Conservation (phyloP, 2,113 vertebrate species). For the Aspidoscelis tigris region DNA sequence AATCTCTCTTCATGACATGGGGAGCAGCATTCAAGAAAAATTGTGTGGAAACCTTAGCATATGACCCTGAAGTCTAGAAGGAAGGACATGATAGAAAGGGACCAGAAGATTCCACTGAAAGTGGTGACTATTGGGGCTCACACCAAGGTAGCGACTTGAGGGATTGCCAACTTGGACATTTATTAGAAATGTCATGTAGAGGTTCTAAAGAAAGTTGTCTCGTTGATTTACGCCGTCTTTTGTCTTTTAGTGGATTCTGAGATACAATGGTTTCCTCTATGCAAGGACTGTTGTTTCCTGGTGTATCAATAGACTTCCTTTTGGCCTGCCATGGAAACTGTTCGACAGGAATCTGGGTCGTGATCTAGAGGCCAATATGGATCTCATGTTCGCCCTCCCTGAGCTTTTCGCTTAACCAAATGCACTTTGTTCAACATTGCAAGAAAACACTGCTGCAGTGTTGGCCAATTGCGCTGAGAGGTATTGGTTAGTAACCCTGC, state of each 20-base stretch:
- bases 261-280: background rate
- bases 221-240: too few relatives aligned
- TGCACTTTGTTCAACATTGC: background rate
- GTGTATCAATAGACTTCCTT: background rate
- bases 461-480: background rate
- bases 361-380: background rate
- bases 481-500: background rate
- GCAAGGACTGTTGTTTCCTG: background rate
- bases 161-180: conserved; percentile 1
- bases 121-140: conserved; percentile 12
- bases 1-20: background rate
- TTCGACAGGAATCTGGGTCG: background rate
- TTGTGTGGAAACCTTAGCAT: background rate
- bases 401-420: background rate
- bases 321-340: background rate
- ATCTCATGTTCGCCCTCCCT: background rate
- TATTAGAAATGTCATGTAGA: conserved; percentile 40
- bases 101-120: conserved; percentile 32
- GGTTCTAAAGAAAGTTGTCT: background rate
- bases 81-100: conserved; percentile 5
- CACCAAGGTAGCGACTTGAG: conserved; percentile 14
- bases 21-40: background rate
- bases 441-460: background rate
- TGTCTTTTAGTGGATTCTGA: background rate
- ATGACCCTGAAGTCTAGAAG: background rate